A percentile compares a stretch with the other conserved stretches of the same genome.
phyloP scores from a whole-genome alignment of 2,797 vertebrate species.

The Synanceia verrucosa region DNA sequence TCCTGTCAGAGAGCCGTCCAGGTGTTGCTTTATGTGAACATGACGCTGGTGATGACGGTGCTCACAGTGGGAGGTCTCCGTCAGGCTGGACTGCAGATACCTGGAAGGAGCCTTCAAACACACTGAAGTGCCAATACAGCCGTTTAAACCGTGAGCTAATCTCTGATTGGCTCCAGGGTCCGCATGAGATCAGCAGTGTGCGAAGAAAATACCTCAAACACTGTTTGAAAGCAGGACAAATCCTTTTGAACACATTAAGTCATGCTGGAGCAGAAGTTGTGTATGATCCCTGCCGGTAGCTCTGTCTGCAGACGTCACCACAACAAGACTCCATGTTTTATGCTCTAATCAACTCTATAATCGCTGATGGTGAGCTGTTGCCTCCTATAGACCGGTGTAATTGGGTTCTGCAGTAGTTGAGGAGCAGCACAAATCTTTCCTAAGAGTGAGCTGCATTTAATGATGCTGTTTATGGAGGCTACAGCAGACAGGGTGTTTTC shows the following conservation, averaged over 20 bases:
- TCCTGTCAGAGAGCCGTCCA: background rate
- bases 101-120: slow-evolving; percentile 66
- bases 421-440: background rate
- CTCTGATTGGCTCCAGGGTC: slow-evolving; percentile 60
- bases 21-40: background rate
- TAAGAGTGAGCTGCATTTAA: background rate
- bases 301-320: slow-evolving; percentile 20
- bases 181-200: slow-evolving; percentile 36
- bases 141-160: slow-evolving; percentile 67
- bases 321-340: background rate
- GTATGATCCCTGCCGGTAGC: slow-evolving; percentile 41
- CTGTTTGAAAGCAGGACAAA: slow-evolving; percentile 47
- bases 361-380: slow-evolving; percentile 15
- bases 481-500: too few species aligned
- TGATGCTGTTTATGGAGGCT: background rate
- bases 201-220: slow-evolving; percentile 41
- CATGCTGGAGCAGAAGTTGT: slow-evolving; percentile 5
- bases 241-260: slow-evolving; percentile 48
- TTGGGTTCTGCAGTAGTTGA: slow-evolving; percentile 1
- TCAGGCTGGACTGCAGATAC: slow-evolving; percentile 29
- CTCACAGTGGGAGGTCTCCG: slow-evolving; percentile 57
- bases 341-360: slow-evolving; percentile 16
- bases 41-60: slow-evolving; percentile 25
- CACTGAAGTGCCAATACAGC: slow-evolving; percentile 44
- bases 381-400: background rate